Conservation (phyloP, 2,797 vertebrate genomes). For the Buceros bicornis region DNA sequence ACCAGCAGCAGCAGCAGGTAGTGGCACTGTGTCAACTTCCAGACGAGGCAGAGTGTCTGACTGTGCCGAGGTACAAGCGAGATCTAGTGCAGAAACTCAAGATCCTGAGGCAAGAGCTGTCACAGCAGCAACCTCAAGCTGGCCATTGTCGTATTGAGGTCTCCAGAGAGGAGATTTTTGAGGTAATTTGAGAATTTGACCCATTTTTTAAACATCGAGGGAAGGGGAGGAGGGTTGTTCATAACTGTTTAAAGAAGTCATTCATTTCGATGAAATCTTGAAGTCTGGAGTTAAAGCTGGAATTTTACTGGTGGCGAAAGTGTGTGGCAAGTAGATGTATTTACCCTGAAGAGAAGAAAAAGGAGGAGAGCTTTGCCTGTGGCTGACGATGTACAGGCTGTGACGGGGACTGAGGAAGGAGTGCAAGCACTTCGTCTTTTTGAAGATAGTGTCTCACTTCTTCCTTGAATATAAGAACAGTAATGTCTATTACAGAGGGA, state of each 20-base stretch:
- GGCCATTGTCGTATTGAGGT: slow-evolving; percentile 98
- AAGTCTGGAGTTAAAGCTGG: background rate
- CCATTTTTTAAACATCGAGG: background rate
- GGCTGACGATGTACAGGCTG: background rate
- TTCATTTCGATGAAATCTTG: background rate
- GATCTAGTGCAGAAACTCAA: slow-evolving; percentile 98
- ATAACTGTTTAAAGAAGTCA: rapidly evolving
- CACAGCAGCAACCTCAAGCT: slow-evolving; percentile 96
- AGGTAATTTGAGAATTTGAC: slow-evolving; percentile 82
- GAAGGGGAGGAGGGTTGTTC: background rate
- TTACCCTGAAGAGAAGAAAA: background rate
- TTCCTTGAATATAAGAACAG: background rate
- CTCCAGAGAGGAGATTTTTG: slow-evolving; percentile 98
- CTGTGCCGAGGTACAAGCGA: slow-evolving; percentile 94
- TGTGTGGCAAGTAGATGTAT: background rate
- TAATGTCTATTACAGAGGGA: background rate
- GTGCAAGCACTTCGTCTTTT: rapidly evolving
- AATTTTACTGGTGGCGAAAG: background rate
- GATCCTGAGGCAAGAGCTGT: slow-evolving; percentile 94
- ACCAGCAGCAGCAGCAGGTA: slow-evolving; percentile 82
- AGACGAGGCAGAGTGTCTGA: slow-evolving; percentile 92
- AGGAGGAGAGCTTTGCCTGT: background rate
- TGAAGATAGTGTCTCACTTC: background rate
- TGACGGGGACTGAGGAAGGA: background rate
- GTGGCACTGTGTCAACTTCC: slow-evolving; percentile 89